These are phyloP conservation scores for Tortrix viridana DNA, from an alignment of 2,888 invertebrate species.

Conservation along the genomic window DNA sequence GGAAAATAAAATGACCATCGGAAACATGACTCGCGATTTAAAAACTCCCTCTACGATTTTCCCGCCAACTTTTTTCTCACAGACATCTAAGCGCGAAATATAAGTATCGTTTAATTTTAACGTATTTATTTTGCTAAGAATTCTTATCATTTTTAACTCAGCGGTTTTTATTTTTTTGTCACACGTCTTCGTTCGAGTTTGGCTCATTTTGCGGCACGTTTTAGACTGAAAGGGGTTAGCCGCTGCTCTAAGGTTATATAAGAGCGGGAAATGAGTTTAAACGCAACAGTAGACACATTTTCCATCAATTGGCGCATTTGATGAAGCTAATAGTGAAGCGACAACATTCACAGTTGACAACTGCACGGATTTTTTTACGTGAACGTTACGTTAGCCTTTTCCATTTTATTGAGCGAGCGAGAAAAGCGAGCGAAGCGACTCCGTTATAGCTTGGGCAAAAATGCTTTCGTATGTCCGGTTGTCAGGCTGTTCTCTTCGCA, in stretches of 20 bases:
- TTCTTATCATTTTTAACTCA: constrained; percentile 66
- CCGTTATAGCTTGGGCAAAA: too few relatives aligned
- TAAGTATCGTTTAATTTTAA: constrained; percentile 59
- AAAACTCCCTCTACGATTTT: constrained; percentile 28
- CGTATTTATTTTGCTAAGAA: constrained; percentile 64
- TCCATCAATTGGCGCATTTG: constrained; percentile 26
- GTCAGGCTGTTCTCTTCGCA: too few relatives aligned
- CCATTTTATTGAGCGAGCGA: too few relatives aligned
- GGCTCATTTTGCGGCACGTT: constrained; percentile 52
- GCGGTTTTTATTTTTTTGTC: constrained; percentile 70
- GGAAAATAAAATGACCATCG: constrained; percentile 41
- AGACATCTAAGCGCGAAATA: constrained; percentile 55
- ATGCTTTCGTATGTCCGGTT: too few relatives aligned
- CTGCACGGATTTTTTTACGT: background rate
- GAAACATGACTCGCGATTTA: constrained; percentile 26
- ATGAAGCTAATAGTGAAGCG: constrained; percentile 15
- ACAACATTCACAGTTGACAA: background rate
- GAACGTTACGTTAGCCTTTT: background rate
- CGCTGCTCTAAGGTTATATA: constrained; percentile 54
- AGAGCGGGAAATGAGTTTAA: constrained; percentile 44
- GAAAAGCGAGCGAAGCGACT: too few relatives aligned
- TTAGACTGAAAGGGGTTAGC: constrained; percentile 50
- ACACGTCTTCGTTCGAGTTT: constrained; percentile 52
- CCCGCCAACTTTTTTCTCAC: constrained; percentile 25
- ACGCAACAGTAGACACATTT: constrained; percentile 40